Base-by-base conservation (phyloP, 2,888 invertebrate genomes). In the Ectobius pallidus region DNA sequence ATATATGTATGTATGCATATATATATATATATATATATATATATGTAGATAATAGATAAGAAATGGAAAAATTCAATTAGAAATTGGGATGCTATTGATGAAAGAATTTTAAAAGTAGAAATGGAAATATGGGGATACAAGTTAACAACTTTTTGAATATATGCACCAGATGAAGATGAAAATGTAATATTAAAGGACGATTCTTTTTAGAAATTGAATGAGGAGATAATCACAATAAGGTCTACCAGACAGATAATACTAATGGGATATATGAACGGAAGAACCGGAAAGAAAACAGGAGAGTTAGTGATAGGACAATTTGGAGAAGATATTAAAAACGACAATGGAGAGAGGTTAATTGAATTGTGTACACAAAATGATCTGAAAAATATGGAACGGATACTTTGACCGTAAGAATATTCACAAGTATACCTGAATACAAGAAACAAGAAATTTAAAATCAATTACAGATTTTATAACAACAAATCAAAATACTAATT, bases 271-370 rank as follows among this genome's bases (percentile, higher is more conserved):
- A n/a, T n/a, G n/a, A n/a, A n/a, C n/a, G n/a, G n/a, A n/a, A n/a
- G n/a, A n/a, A n/a, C n/a, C n/a, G n/a, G 18, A 49, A 49, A n/a
- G 18, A 49, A 49, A n/a, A n/a, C 14, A n/a, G 49, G 18, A 49
- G 18, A 49, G 7, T 4, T 18, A 49, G n/a, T 49, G 18, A 18
- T 49, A n/a, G 49, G 49, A 49, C 7, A 49, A 14, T 49, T 49
- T 49, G 49, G 49, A 49, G 49, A 49, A 49, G 18, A 49, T n/a
- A 49, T 49, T n/a, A 49, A n/a, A n/a, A 49, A n/a, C n/a, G n/a
- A n/a, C n/a, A 49, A 49, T 49, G 49, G 49, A 14, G 49, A 49
- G n/a, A 49, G 49, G n/a, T n/a, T n/a, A n/a, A n/a, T n/a, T n/a
- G n/a, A n/a, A n/a, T n/a, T n/a, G n/a, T n/a, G n/a, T n/a, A 6